A percentile compares a stretch with the other conserved stretches of the same genome.
These are phyloP conservation scores for Drosophila pandora DNA, from an alignment of 1,140 invertebrate species.

Conservation along the genomic window DNA sequence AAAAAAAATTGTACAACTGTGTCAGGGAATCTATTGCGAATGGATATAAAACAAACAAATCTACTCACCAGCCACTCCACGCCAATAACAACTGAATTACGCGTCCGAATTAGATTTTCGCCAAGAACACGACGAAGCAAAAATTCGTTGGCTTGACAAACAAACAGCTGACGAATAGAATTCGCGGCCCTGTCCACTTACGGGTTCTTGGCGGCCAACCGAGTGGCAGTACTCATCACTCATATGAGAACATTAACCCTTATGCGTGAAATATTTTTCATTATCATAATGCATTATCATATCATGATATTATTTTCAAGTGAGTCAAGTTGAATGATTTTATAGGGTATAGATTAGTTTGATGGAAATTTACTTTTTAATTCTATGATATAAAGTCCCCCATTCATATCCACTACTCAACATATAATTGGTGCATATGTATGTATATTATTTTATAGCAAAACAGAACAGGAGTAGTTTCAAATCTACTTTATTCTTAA, in stretches of 20 bases:
- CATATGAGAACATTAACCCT: slow-evolving; percentile 8
- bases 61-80: slow-evolving; percentile 19
- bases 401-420: background rate
- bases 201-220: background rate
- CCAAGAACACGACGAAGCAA: slow-evolving; percentile 49
- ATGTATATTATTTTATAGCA: background rate
- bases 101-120: slow-evolving; percentile 40
- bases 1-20: background rate
- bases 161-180: slow-evolving; percentile 40
- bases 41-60: background rate
- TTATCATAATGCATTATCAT: too few relatives aligned
- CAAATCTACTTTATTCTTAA: slow-evolving; percentile 50
- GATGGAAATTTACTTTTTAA: too few relatives aligned
- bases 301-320: background rate
- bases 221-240: slow-evolving; percentile 14
- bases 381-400: too few relatives aligned
- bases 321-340: too few relatives aligned
- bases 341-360: too few relatives aligned
- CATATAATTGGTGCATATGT: background rate
- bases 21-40: background rate
- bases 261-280: background rate
- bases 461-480: too few relatives aligned
- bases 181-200: slow-evolving; percentile 18
- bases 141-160: slow-evolving; percentile 24
- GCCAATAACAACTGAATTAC: slow-evolving; percentile 37